phyloP scores from a whole-genome alignment of 1,140 invertebrate species.

The Lethocerus indicus region DNA sequence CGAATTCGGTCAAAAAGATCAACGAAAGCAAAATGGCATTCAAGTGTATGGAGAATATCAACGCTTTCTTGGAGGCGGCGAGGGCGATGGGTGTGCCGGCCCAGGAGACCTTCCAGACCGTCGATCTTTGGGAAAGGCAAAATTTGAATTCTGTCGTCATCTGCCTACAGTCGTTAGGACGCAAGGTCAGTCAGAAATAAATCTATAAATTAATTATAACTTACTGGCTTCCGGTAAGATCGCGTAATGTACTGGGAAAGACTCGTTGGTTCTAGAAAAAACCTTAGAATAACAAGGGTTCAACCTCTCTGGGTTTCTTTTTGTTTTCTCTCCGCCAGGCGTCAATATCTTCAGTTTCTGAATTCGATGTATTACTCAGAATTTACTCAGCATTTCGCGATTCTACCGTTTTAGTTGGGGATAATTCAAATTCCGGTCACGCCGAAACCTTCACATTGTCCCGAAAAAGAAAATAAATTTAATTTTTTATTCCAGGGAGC shows the following conservation, averaged over 20 bases:
- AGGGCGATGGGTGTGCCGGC: constrained; percentile 79
- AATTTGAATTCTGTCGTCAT: constrained; percentile 92
- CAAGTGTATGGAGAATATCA: constrained; percentile 98
- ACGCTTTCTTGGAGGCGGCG: constrained; percentile 75
- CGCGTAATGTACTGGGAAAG: too few species aligned
- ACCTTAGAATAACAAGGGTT: too few species aligned
- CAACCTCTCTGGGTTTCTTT: too few species aligned
- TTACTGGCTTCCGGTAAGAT: too few species aligned
- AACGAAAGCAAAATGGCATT: constrained; percentile 82
- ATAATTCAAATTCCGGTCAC: too few species aligned
- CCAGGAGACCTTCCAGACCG: constrained; percentile 91
- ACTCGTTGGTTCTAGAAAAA: too few species aligned
- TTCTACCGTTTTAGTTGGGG: too few species aligned
- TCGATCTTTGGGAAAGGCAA: constrained; percentile 89
- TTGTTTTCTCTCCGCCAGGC: too few species aligned
- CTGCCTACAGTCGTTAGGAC: constrained; percentile 81
- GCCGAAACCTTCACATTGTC: not conserved
- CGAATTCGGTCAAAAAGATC: constrained; percentile 69
- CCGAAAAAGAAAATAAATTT: not conserved
- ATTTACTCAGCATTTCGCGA: too few species aligned
- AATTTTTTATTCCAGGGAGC: constrained; percentile 42
- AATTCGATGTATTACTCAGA: too few species aligned
- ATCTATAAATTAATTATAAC: too few species aligned
- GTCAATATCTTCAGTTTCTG: too few species aligned
- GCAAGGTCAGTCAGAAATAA: constrained; percentile 59